Conservation (phyloP, 2,888 invertebrate genomes). For the Drosophila siamana region DNA sequence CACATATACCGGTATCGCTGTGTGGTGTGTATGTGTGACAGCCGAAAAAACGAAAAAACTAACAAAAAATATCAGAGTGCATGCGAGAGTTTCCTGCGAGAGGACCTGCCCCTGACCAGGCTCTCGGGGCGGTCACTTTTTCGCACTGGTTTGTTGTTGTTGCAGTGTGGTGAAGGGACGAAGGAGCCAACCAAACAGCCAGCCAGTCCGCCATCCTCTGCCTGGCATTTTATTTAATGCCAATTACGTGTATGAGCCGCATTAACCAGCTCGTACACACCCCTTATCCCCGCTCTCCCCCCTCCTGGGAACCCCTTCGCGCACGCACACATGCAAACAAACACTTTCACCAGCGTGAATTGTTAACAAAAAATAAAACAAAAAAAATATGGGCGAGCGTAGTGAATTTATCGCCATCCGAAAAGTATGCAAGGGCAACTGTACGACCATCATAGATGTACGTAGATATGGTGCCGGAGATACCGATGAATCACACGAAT, state of each 20-base stretch:
- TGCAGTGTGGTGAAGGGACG: constrained; percentile 3
- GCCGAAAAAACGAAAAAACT: constrained; percentile 73
- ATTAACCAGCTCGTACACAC: constrained; percentile 67
- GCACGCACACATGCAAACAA: constrained; percentile 36
- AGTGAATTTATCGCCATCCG: constrained; percentile 44
- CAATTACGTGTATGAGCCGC: constrained; percentile 81
- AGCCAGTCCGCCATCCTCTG: not conserved
- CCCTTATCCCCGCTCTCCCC: constrained; percentile 39
- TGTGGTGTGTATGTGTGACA: constrained; percentile 39
- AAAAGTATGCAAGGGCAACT: constrained; percentile 60
- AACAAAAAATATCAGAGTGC: constrained; percentile 58
- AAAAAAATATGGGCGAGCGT: constrained; percentile 33
- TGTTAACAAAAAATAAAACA: constrained; percentile 47
- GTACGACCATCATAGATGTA: constrained; percentile 2
- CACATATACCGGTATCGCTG: not conserved
- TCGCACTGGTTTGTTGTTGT: constrained; percentile 16
- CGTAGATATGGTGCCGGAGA: constrained; percentile 2
- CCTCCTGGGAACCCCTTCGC: too few species aligned
- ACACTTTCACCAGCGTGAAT: constrained; percentile 63
- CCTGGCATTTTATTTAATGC: constrained; percentile 79
- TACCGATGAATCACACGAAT: constrained; percentile 18
- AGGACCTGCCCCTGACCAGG: constrained; percentile 25
- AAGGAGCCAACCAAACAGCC: not conserved
- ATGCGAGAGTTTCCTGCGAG: constrained; percentile 23
- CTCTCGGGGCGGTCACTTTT: constrained; percentile 49